Base-by-base conservation (phyloP, 2,113 vertebrate genomes). In the Gasterosteus nipponicus region DNA sequence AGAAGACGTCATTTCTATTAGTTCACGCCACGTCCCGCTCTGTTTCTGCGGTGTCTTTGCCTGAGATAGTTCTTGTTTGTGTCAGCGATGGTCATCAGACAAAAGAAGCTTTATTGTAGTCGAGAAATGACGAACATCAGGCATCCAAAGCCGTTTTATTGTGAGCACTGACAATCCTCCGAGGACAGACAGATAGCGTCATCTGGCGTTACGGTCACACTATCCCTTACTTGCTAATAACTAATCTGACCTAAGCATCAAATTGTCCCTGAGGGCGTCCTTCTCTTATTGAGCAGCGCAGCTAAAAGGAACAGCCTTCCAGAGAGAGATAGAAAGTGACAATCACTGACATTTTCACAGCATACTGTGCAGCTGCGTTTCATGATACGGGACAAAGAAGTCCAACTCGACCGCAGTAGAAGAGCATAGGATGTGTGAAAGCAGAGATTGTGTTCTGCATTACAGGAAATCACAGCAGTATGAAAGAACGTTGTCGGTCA, bases 121-220 rank as follows among this genome's bases (percentile, higher is more conserved):
- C 68, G 53, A 68, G 53, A 71, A 76, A 83, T 72, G 81, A 88
- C 7, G 59, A 86, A 85, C 79, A 86, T 81, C 10, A 69, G 65
- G 65, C 73, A 71, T 73, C 59, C 66, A 80, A 80, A 80, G 73
- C 61, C 19, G 49, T 22, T 81, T 35, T 39, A 84, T 88, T 88
- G 83, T 92, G 81, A 85, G 75, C 69, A 15, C 65, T 75, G 71
- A 83, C 67, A 65, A 62, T 63, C 72, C 22, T 80, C 74, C 39
- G 77, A 73, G 81, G 80, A 89, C 86, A 89, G 85, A 88, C 59
- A 75, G 81, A 90, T 51, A 89, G 88, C 77, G 81, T 90, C 90
- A 87, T 91, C 87, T 91, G 86, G 86, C 8, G 70, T 90, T 85
- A 78, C 51, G 67, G 83, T 84, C 78, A 76, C 81, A 76, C 82